A percentile compares a stretch with the other conserved stretches of the same genome.
These are phyloP conservation scores for Tiliqua scincoides DNA, from an alignment of 2,113 vertebrate species.

Conservation along the genomic window DNA sequence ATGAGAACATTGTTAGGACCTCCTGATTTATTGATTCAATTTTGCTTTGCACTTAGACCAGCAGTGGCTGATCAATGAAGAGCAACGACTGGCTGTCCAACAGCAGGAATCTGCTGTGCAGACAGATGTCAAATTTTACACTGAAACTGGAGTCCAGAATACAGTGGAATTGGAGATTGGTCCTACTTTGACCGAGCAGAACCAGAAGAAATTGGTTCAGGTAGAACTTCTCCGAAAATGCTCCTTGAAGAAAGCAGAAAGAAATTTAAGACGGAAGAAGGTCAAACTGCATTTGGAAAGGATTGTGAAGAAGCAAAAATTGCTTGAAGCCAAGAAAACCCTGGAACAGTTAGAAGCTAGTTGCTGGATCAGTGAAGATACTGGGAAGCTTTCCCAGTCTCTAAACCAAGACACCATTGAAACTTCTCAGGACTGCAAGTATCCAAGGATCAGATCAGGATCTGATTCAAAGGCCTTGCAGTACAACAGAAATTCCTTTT, in stretches of 20 bases:
- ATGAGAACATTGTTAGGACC: background rate
- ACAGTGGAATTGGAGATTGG: constrained; percentile 40
- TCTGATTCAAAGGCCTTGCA: constrained; percentile 46
- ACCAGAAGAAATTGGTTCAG: constrained; percentile 82
- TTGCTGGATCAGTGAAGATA: constrained; percentile 70
- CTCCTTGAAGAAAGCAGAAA: constrained; percentile 79
- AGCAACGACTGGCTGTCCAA: constrained; percentile 74
- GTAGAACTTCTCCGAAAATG: constrained; percentile 82
- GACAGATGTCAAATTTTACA: constrained; percentile 71
- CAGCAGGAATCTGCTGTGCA: constrained; percentile 78
- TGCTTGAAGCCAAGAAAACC: constrained; percentile 86
- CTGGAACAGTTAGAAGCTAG: constrained; percentile 82
- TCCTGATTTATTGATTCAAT: constrained; percentile 20
- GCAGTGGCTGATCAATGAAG: constrained; percentile 86
- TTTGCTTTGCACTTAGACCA: constrained; percentile 80
- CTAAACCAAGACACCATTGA: constrained; percentile 31
- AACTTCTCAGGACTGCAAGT: background rate
- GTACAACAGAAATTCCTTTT: constrained; percentile 69
- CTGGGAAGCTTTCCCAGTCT: constrained; percentile 50
- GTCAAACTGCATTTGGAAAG: constrained; percentile 86
- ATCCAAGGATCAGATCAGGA: constrained; percentile 41
- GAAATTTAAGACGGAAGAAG: constrained; percentile 78
- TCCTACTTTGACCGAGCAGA: constrained; percentile 62
- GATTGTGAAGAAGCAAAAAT: constrained; percentile 86
- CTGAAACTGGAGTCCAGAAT: constrained; percentile 66